phyloP scores from a whole-genome alignment of 2,888 invertebrate species.

The Amblyjoppa fuscipennis region DNA sequence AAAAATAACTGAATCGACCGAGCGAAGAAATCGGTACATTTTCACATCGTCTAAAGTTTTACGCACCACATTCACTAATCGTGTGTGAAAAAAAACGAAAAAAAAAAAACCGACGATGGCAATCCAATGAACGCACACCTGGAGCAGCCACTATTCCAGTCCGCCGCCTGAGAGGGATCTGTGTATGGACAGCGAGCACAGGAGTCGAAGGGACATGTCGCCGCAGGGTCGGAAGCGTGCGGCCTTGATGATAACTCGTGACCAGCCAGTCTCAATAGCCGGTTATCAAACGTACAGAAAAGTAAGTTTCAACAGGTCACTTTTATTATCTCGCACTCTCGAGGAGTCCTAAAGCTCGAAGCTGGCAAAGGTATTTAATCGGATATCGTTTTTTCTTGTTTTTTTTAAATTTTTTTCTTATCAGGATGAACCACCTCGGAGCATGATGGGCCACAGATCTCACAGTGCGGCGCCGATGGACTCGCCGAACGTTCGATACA shows the following conservation, averaged over 20 bases:
- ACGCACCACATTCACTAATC: slow-evolving; percentile 77
- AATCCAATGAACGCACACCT: slow-evolving; percentile 69
- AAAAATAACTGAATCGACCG: neutral
- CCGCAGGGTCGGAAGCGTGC: slow-evolving; percentile 91
- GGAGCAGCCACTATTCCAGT: slow-evolving; percentile 84
- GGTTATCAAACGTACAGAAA: slow-evolving; percentile 83
- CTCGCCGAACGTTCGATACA: slow-evolving; percentile 87
- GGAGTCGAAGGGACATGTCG: slow-evolving; percentile 94
- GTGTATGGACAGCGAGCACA: slow-evolving; percentile 88
- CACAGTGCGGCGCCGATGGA: slow-evolving; percentile 94
- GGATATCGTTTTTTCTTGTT: neutral
- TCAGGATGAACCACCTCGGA: slow-evolving; percentile 86
- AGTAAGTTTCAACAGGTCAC: slow-evolving; percentile 80
- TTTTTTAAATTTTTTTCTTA: slow-evolving; percentile 66
- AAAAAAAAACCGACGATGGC: slow-evolving; percentile 28
- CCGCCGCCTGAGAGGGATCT: slow-evolving; percentile 85
- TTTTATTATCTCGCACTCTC: neutral
- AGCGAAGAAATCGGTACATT: neutral
- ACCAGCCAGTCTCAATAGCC: slow-evolving; percentile 83
- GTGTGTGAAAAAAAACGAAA: slow-evolving; percentile 69
- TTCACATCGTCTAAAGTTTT: slow-evolving; percentile 42
- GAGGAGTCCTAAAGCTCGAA: neutral
- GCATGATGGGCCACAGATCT: slow-evolving; percentile 90
- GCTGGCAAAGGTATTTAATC: slow-evolving; percentile 7
- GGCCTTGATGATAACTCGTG: slow-evolving; percentile 89